These are phyloP conservation scores for Siphamia tubifer DNA, from an alignment of 2,113 vertebrate species.

Conservation along the genomic window DNA sequence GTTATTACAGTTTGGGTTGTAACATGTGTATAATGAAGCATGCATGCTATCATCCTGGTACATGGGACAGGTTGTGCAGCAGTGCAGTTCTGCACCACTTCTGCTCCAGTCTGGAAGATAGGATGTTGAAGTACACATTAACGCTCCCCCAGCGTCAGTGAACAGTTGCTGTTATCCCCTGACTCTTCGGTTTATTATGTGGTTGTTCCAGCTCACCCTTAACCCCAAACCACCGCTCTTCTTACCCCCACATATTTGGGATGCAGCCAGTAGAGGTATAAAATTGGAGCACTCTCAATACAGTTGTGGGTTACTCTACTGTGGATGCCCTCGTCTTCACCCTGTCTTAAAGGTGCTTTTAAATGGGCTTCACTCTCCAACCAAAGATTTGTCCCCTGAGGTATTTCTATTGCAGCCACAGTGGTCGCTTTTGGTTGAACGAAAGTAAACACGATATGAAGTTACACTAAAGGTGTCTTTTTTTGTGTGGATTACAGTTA, in stretches of 20 bases:
- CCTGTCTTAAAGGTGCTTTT: constrained; percentile 48
- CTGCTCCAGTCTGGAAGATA: not conserved
- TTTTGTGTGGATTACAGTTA: too few species aligned
- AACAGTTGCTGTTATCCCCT: constrained; percentile 26
- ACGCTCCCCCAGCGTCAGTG: constrained; percentile 23
- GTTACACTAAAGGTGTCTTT: too few species aligned
- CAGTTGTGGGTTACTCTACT: constrained; percentile 43
- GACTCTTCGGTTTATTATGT: constrained; percentile 30
- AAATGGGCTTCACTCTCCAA: constrained; percentile 44
- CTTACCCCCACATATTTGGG: constrained; percentile 22
- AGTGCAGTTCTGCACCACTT: not conserved
- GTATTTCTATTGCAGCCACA: constrained; percentile 33
- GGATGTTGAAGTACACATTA: constrained; percentile 31
- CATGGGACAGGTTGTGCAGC: constrained; percentile 2
- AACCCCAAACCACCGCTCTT: constrained; percentile 14
- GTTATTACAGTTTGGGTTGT: too few species aligned
- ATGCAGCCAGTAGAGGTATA: constrained; percentile 28
- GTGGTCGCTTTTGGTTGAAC: constrained; percentile 20
- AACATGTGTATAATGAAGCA: too few species aligned
- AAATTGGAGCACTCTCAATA: constrained; percentile 34
- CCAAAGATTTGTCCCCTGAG: constrained; percentile 34
- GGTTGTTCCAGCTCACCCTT: constrained; percentile 36
- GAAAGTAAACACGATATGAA: constrained; percentile 5
- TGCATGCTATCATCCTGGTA: constrained; percentile 9
- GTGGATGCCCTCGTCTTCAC: constrained; percentile 50